Base-by-base conservation (phyloP, 2,797 vertebrate genomes). In the Sebastes flavidus region DNA sequence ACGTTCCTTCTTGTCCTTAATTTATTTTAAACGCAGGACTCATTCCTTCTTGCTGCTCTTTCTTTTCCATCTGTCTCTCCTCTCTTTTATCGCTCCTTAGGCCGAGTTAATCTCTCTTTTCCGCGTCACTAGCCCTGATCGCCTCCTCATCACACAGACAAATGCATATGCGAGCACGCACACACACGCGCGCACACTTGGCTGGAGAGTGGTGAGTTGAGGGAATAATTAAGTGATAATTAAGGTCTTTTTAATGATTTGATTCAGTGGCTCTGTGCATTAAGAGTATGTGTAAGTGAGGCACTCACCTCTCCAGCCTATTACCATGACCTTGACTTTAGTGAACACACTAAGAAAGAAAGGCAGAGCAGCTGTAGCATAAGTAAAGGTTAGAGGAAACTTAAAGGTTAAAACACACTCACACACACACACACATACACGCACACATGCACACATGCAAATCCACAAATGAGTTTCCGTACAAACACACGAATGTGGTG, bases 181-280 rank as follows among this genome's bases (percentile, higher is more conserved):
- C 60, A 61, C 60, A 59, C 77, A 56, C 75, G 16, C 52, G 42
- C 59, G 55, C 90, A 90, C 83, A 85, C 90, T 82, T 60, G 87
- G 75, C 87, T 92, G 87, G 85, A 91, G 92, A 92, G 81, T 87
- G 88, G 87, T 88, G 88, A 90, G 93, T 92, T 92, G 92, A 84
- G 87, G 91, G 94, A 95, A 96, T 96, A 96, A 96, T 96, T 95
- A 96, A 95, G 94, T 94, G 93, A 95, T 96, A 96, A 96, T 96
- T 96, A 96, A 94, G 92, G 91, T 92, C 90, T 96, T 95, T 96
- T 95, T 95, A 96, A 96, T 96, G 94, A 96, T 96, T 96, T 96
- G 95, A 96, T 95, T 96, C 96, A 96, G 93, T 95, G 95, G 94
- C 89, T 93, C 83, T 92, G 90, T 94, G 92, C 93, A 94, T 95